Evolutionary conservation across 2,888 invertebrate species (phyloP).

Genomic region (Drosophila recens): DNA sequence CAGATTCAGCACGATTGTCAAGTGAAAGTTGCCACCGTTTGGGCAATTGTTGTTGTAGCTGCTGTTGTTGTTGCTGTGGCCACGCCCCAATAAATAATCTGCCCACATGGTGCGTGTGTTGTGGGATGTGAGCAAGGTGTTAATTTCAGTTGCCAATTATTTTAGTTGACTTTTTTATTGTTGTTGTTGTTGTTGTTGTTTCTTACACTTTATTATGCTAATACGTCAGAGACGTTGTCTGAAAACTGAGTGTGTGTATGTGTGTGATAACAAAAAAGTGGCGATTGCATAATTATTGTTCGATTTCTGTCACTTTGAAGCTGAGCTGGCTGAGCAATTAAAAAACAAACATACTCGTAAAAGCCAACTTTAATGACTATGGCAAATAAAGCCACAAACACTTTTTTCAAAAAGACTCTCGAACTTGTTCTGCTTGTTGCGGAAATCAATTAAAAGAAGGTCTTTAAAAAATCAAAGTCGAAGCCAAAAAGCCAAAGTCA

Average conservation of each 20-base stretch:
- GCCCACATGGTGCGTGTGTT: conserved; percentile 50
- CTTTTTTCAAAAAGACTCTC: conserved; percentile 14
- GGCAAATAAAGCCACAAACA: conserved; percentile 10
- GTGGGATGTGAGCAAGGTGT: conserved; percentile 80
- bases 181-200: conserved; percentile 23
- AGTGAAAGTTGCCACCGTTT: conserved; percentile 77
- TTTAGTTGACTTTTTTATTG: conserved; percentile 22
- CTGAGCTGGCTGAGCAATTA: conserved; percentile 9
- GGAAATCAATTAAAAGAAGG: conserved; percentile 56
- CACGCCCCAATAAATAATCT: conserved; percentile 55
- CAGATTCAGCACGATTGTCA: conserved; percentile 67
- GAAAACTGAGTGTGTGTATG: conserved; percentile 37
- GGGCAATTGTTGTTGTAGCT: conserved; percentile 22
- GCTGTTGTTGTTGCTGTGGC: conserved; percentile 37
- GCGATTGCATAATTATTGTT: conserved; percentile 48
- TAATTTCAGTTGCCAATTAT: conserved; percentile 72
- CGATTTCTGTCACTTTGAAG: conserved; percentile 20
- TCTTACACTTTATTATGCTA: conserved; percentile 38
- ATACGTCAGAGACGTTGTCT: conserved; percentile 40
- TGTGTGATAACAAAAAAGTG: conserved; percentile 42
- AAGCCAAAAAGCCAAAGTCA: conserved; percentile 49
- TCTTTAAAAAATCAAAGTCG: conserved; percentile 51
- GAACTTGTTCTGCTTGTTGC: conserved; percentile 59
- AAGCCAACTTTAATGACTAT: conserved; percentile 24
- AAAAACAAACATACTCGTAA: conserved; percentile 7